Evolutionary conservation across 2,113 vertebrate genomes (phyloP).

Genomic region (Rhabdornis inornatus): DNA sequence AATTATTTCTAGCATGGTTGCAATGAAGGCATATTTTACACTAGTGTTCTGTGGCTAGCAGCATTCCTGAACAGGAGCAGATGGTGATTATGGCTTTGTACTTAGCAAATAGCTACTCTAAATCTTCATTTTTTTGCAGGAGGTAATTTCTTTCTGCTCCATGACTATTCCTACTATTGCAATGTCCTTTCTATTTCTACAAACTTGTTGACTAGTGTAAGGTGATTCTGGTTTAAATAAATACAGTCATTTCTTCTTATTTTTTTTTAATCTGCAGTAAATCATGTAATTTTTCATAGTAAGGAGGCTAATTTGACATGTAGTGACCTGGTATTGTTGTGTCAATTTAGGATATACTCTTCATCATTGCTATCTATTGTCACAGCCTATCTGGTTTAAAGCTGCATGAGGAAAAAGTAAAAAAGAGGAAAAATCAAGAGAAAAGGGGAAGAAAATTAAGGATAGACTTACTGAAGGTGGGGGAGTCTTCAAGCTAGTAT

Average conservation of each 20-base stretch:
- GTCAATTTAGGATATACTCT: neutral
- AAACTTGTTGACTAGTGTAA: neutral
- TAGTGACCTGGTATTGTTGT: neutral
- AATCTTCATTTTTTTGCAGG: neutral
- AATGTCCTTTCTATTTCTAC: neutral
- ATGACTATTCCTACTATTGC: neutral
- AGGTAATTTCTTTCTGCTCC: neutral
- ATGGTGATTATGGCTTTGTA: conserved; percentile 7
- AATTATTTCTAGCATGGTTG: neutral
- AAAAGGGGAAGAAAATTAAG: neutral
- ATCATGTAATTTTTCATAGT: neutral
- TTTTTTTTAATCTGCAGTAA: neutral
- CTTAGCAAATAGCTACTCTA: neutral
- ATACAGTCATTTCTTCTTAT: neutral
- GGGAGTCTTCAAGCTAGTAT: neutral
- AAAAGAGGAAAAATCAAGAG: neutral
- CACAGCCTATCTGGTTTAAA: neutral
- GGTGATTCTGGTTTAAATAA: neutral
- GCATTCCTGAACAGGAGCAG: neutral
- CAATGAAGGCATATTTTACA: neutral
- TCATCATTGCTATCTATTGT: neutral
- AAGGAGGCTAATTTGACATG: neutral
- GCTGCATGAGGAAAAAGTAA: neutral
- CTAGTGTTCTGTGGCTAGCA: neutral
- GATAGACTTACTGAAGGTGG: neutral